Evolutionary conservation across 2,888 invertebrate genomes (phyloP), one percentile per base, ranked within the genome.

Genomic region (Thyatira batis): DNA sequence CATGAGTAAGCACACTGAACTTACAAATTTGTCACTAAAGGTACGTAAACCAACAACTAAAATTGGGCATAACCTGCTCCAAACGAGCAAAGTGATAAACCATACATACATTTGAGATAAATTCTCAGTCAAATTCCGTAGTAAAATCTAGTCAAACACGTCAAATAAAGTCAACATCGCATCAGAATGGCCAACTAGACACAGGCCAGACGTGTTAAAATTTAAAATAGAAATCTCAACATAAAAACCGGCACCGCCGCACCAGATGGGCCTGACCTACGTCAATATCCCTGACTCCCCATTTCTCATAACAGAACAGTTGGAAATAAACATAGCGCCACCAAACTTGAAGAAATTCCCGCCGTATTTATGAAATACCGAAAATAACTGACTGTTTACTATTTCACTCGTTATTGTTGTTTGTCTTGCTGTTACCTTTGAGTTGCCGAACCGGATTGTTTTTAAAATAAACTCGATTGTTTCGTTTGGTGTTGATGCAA

Each of bases 191-290:
- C 20, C 45, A 33, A 21, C 49, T 54, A 63, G 63, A 69, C 66
- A 57, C 21, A 55, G 55, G 52, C 53, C 64, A 65, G 64, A 63
- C 58, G 54, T 48, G 27, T 27, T 48, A 20, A 48, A 17, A 48
- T 20, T 48, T 27, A 27, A 13, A 48, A 48, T 39, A 52, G 45
- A 55, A 57, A 59, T 50, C 53, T 53, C 51, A 54, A 57, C 61
- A 59, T 60, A 61, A 61, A 65, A 61, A 63, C 58, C 55, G 56
- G 56, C 56, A 59, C 58, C 13, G 17, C 39, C 5, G 39, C 17
- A 39, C 82, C 86, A 87, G 85, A 86, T 87, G 87, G 69, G 72
- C 79, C 67, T 80, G 86, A 86, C 86, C 85, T 86, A 82, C 85
- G 78, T 73, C 83, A 85, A 85, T 76, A 75, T 70, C 51, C 58